Percentiles rank a stretch among this genome's conserved stretches.
Conservation (phyloP, 2,888 invertebrate species). For the Lysandra coridon region DNA sequence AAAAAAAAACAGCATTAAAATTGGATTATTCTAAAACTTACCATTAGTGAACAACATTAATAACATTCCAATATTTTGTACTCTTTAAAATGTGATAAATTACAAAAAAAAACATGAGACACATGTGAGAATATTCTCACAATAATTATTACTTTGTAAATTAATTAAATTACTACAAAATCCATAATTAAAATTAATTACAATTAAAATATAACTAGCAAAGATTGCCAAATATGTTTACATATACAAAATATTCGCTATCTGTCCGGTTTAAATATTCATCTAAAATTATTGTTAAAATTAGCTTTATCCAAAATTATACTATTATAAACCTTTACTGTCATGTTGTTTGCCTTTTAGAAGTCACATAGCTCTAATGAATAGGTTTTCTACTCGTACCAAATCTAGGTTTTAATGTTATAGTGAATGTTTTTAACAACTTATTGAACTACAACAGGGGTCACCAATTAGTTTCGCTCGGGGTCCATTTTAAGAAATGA, state of each 20-base stretch:
- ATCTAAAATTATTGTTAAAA: constrained; percentile 19
- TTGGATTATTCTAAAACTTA: constrained; percentile 76
- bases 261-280: constrained; percentile 42
- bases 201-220: constrained; percentile 72
- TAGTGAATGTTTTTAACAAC: background rate
- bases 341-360: background rate
- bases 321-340: background rate
- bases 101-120: constrained; percentile 76
- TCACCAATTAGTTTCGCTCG: too few species aligned
- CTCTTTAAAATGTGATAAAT: constrained; percentile 80
- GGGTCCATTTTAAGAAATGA: too few species aligned
- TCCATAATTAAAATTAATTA: constrained; percentile 69
- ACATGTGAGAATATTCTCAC: constrained; percentile 67
- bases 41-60: constrained; percentile 76
- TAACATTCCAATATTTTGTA: constrained; percentile 80
- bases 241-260: constrained; percentile 58
- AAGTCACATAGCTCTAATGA: background rate
- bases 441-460: background rate
- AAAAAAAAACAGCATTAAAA: constrained; percentile 70
- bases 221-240: constrained; percentile 64
- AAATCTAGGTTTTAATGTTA: background rate
- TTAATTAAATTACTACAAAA: constrained; percentile 79
- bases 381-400: background rate
- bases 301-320: background rate
- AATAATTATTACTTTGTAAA: constrained; percentile 73